A percentile compares a stretch with the other conserved stretches of the same genome.
These are phyloP conservation scores for Lates japonicus DNA, from an alignment of 2,797 vertebrate genomes.

Conservation along the genomic window DNA sequence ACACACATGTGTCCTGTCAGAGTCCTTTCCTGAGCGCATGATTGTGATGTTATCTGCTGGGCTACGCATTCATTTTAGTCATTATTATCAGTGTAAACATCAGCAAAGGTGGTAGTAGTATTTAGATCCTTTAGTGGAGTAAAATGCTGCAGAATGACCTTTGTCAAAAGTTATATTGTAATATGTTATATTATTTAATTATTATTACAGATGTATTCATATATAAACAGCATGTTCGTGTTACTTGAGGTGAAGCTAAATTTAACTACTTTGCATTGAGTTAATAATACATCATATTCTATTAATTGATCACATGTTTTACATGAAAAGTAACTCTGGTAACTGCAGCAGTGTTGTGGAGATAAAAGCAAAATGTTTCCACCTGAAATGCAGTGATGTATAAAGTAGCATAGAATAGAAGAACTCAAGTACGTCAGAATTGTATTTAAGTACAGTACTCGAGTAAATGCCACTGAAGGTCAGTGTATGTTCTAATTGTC, in stretches of 20 bases:
- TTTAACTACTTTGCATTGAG: background rate
- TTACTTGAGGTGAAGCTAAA: background rate
- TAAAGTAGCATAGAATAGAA: background rate
- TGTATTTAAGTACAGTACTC: background rate
- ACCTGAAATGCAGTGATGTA: background rate
- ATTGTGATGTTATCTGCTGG: conserved; percentile 9
- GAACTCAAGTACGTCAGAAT: background rate
- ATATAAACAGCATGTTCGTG: background rate
- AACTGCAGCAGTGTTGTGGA: background rate
- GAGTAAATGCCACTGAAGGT: background rate
- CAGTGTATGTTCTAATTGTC: background rate
- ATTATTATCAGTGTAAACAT: conserved; percentile 13
- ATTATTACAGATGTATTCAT: background rate
- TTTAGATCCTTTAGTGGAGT: conserved; percentile 1
- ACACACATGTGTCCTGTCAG: conserved; percentile 11
- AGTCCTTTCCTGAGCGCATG: background rate
- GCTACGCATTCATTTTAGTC: conserved; percentile 16
- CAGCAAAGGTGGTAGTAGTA: background rate
- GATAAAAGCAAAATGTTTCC: background rate
- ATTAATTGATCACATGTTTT: background rate
- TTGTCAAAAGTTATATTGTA: background rate
- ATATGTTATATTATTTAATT: background rate
- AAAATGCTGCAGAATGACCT: conserved; percentile 13
- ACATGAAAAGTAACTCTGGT: background rate
- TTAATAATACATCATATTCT: background rate